phyloP scores from a whole-genome alignment of 2,797 vertebrate species.

The Onychomys leucogaster region DNA sequence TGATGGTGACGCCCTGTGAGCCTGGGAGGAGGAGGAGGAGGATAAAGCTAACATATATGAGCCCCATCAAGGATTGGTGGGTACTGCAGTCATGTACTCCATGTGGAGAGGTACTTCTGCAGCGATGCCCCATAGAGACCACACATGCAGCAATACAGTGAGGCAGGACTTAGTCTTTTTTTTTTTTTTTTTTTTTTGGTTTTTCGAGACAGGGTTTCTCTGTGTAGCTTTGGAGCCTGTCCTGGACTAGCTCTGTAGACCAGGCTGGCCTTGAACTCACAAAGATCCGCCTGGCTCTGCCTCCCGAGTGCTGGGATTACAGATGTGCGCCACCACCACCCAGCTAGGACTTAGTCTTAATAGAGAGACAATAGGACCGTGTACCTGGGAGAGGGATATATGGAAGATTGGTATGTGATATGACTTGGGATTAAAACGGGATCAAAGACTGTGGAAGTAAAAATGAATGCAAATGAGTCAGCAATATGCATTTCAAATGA shows the following conservation, averaged over 20 bases:
- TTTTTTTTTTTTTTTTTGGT: too few relatives aligned
- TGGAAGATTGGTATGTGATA: background rate
- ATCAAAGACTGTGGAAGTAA: conserved; percentile 12
- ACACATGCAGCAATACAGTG: background rate
- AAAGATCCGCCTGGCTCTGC: too few relatives aligned
- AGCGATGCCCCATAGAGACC: background rate
- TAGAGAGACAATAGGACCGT: background rate
- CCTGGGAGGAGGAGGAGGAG: background rate
- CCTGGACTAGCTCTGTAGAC: too few relatives aligned
- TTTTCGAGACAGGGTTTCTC: too few relatives aligned
- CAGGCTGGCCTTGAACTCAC: too few relatives aligned
- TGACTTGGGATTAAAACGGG: conserved; percentile 5
- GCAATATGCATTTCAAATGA: background rate
- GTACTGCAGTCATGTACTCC: background rate
- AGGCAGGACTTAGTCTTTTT: background rate
- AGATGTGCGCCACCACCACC: too few relatives aligned
- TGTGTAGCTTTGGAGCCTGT: too few relatives aligned
- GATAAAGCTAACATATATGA: background rate
- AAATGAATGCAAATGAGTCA: conserved; percentile 42
- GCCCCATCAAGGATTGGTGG: background rate
- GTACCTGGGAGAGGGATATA: background rate
- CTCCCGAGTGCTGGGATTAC: too few relatives aligned
- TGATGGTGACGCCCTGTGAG: background rate
- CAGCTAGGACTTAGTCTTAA: background rate
- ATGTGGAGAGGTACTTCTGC: background rate